Evolutionary conservation across 2,797 vertebrate genomes (phyloP).

Genomic region (Neoniphon sammara): DNA sequence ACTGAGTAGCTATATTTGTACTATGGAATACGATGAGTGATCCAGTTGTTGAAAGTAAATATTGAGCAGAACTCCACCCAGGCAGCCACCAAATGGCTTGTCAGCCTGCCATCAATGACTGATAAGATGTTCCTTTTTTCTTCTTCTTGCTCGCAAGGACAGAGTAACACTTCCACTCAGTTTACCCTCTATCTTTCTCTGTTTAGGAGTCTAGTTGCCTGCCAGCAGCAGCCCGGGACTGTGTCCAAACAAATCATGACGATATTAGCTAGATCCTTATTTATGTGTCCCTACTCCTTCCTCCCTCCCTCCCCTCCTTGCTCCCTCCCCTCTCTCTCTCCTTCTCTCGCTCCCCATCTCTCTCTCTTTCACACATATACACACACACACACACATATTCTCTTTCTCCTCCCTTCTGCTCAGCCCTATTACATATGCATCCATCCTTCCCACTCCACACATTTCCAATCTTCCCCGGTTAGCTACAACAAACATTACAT

Average conservation of each 20-base stretch:
- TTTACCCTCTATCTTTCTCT: constrained; percentile 79
- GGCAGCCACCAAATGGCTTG: constrained; percentile 70
- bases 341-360: neutral
- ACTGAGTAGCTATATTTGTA: constrained; percentile 72
- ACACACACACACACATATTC: constrained; percentile 10
- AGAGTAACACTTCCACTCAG: constrained; percentile 81
- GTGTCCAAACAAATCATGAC: constrained; percentile 83
- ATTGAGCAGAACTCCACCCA: constrained; percentile 62
- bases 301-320: constrained; percentile 36
- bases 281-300: constrained; percentile 79
- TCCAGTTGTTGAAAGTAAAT: constrained; percentile 66
- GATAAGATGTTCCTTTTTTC: constrained; percentile 78
- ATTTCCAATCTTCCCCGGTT: constrained; percentile 92
- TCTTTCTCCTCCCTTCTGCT: constrained; percentile 69
- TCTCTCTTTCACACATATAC: constrained; percentile 13
- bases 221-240: constrained; percentile 79
- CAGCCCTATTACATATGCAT: constrained; percentile 88
- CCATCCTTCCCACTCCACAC: constrained; percentile 80
- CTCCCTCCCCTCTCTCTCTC: constrained; percentile 35
- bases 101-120: constrained; percentile 69
- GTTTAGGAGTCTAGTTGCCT: constrained; percentile 74
- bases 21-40: constrained; percentile 50
- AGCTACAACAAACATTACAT: constrained; percentile 99
- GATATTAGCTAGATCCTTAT: constrained; percentile 82
- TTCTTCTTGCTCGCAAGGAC: constrained; percentile 80